Base-by-base conservation (phyloP, 1,140 invertebrate species). In the Neodiprion pinetum region DNA sequence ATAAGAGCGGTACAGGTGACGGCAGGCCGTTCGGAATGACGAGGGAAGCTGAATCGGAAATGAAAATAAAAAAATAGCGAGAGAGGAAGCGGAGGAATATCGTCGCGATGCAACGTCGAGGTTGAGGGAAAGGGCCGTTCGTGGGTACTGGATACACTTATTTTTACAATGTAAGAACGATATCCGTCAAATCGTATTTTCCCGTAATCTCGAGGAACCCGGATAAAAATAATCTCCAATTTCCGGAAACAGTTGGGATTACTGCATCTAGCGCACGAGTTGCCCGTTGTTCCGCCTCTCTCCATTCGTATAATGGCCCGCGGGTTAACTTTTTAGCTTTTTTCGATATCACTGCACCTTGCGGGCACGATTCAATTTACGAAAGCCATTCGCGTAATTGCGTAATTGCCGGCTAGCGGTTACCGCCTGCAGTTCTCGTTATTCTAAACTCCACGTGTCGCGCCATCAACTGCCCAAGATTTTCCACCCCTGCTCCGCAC, bases 191-290 rank as follows among this genome's bases (percentile, higher is more conserved):
- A 61, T 69, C 40, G 17, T 69, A 23, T 69, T 69, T 47, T 69
- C 67, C 67, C 17, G 40, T 69, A 69, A 69, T 69, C 67, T 69
- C 67, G 67, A 69, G 21, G 61, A 47, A 47, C 9, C 10, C 23
- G 67, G 67, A 69, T 69, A 69, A 69, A 69, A 69, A 69, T 69
- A 69, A 69, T 69, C 67, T 47, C 40, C 67, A 69, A 69, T 69
- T 69, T 47, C 67, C 67, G 67, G 67, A 23, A 23, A 23, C 21
- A 69, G 21, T 69, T 23, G 17, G 40, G 67, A 69, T 23, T 69
- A 23, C 17, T 69, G 17, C 61, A 23, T 7, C 11, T 47, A 61
- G 67, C 67, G n/a, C 67, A 69, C 5, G 67, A 23, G 12, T 5
- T 14, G 17, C 17, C 67, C 67, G 7, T 65, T 7, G 40, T 69